phyloP scores from a whole-genome alignment of 2,113 vertebrate genomes.

The Canis aureus region DNA sequence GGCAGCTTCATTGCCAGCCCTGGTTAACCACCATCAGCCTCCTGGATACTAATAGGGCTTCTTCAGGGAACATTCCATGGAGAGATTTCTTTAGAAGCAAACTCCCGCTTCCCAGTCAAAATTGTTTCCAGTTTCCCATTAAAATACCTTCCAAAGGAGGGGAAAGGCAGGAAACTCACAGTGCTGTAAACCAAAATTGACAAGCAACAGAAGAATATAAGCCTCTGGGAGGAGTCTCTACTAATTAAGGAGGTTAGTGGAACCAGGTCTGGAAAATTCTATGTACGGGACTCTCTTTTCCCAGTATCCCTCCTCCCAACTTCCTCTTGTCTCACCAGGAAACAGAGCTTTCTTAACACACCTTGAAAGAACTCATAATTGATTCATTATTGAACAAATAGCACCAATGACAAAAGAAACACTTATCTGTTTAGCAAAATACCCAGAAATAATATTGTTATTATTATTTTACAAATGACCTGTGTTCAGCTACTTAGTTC shows the following conservation, averaged over 20 bases:
- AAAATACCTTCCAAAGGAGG: conserved; percentile 28
- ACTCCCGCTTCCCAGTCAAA: conserved; percentile 22
- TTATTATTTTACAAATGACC: neutral
- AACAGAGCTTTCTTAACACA: neutral
- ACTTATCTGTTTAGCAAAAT: neutral
- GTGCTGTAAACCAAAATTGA: neutral
- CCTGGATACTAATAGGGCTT: neutral
- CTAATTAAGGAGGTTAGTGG: neutral
- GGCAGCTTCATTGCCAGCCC: fast-evolving
- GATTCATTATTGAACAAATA: neutral
- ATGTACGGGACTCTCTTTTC: too few relatives aligned
- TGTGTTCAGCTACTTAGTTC: neutral
- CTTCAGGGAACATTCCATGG: neutral
- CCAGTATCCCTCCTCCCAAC: neutral
- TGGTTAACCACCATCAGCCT: neutral
- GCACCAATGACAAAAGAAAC: neutral
- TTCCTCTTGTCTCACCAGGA: neutral
- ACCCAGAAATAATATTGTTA: neutral
- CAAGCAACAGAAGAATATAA: neutral
- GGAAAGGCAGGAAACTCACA: neutral
- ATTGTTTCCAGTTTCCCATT: conserved; percentile 52
- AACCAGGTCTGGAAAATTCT: neutral
- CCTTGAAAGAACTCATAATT: neutral
- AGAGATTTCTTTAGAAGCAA: conserved; percentile 34
- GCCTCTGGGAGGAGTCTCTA: neutral